phyloP scores from a whole-genome alignment of 2,113 vertebrate genomes.

The Ammodytes dubius region DNA sequence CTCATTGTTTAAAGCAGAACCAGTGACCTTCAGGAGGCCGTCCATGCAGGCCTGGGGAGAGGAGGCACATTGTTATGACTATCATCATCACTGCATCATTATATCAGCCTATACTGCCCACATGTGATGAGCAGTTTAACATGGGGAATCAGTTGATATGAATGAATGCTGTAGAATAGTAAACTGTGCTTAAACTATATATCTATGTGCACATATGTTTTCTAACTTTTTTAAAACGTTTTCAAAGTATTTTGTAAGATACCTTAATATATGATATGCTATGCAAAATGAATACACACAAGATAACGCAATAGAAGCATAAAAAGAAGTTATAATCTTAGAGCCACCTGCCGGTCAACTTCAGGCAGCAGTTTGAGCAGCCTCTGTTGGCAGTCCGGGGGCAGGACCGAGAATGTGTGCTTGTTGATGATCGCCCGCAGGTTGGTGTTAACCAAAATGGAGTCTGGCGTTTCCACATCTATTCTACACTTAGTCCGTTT shows the following conservation, averaged over 20 bases:
- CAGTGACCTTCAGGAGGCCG: constrained; percentile 92
- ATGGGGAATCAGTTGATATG: neutral
- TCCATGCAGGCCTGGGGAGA: constrained; percentile 90
- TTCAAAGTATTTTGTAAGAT: neutral
- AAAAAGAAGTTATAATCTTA: neutral
- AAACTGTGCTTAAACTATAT: neutral
- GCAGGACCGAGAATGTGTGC: constrained; percentile 93
- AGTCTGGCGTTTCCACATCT: constrained; percentile 98
- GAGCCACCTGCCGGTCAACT: constrained; percentile 92
- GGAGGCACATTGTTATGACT: constrained; percentile 41
- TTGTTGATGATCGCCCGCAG: constrained; percentile 97
- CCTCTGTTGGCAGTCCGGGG: constrained; percentile 91
- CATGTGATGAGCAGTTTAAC: neutral
- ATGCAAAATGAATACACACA: constrained; percentile 8
- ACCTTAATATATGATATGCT: neutral
- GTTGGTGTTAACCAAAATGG: constrained; percentile 98
- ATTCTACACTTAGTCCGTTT: constrained; percentile 94
- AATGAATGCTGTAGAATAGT: neutral
- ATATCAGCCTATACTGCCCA: neutral
- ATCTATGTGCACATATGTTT: neutral
- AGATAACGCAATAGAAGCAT: neutral
- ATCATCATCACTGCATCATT: constrained; percentile 19
- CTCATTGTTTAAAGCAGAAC: constrained; percentile 97
- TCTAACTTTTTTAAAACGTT: neutral
- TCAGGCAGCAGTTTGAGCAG: constrained; percentile 93